phyloP scores from a whole-genome alignment of 2,888 invertebrate species.

The Candidula unifasciata region DNA sequence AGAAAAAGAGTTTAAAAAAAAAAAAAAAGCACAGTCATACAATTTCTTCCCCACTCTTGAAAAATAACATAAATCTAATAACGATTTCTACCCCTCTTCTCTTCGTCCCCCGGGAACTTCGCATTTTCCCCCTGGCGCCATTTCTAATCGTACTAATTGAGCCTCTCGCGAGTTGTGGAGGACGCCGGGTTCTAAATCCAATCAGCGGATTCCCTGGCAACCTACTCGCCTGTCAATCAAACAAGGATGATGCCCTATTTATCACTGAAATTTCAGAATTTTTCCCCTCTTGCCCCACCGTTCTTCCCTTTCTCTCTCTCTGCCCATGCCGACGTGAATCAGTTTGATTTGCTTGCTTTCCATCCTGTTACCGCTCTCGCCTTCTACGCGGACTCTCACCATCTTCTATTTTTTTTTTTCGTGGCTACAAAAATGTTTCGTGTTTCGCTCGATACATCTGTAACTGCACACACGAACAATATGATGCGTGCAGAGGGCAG shows the following conservation, averaged over 20 bases:
- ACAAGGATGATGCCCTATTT: constrained; percentile 30
- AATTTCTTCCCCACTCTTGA: too few relatives aligned
- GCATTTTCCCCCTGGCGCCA: constrained; percentile 15
- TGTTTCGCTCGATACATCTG: neutral
- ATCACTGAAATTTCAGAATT: constrained; percentile 41
- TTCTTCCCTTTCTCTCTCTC: neutral
- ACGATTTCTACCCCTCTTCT: neutral
- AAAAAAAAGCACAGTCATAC: too few relatives aligned
- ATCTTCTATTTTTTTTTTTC: neutral
- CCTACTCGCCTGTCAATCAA: constrained; percentile 47
- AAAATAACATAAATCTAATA: too few relatives aligned
- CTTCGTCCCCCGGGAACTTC: constrained; percentile 26
- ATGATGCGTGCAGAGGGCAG: too few relatives aligned
- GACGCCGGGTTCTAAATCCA: constrained; percentile 41
- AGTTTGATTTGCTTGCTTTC: neutral
- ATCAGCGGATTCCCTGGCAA: constrained; percentile 40
- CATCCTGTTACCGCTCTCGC: neutral
- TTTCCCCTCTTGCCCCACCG: neutral
- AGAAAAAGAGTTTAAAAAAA: too few relatives aligned
- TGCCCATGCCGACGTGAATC: constrained; percentile 17
- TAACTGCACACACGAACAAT: too few relatives aligned
- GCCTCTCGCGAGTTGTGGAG: constrained; percentile 40
- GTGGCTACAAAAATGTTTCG: neutral
- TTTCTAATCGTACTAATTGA: constrained; percentile 47
- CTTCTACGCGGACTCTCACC: neutral